Conservation (phyloP, 1,140 invertebrate genomes). For the Bombus terrestris region DNA sequence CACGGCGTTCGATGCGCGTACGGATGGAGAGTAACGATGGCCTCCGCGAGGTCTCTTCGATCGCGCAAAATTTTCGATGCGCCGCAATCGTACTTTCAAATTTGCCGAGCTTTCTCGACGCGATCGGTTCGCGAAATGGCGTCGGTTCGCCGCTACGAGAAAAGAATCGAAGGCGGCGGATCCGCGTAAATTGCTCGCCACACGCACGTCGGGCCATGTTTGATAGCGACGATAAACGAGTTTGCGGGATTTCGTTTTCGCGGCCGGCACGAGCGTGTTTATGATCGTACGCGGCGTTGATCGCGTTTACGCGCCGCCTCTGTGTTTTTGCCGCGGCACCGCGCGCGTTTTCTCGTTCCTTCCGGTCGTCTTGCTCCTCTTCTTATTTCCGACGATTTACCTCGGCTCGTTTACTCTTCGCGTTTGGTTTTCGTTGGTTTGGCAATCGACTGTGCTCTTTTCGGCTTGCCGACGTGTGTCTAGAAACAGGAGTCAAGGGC, state of each 20-base stretch:
- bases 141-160: background rate
- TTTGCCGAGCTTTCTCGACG: no score
- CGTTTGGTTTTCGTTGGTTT: constrained; percentile 6
- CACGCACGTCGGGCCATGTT: background rate
- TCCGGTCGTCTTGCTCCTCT: background rate
- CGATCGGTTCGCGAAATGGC: background rate
- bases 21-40: background rate
- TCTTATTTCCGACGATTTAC: background rate
- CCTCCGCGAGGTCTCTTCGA: no score
- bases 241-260: constrained; percentile 57
- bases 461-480: constrained; percentile 44
- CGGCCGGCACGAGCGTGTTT: constrained; percentile 14
- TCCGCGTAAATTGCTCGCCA: constrained; percentile 4
- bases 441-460: constrained; percentile 10
- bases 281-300: background rate
- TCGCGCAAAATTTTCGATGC: background rate
- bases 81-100: no score
- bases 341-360: background rate
- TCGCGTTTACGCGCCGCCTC: no score
- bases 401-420: background rate
- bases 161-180: background rate
- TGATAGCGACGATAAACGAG: constrained; percentile 34
- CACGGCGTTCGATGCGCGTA: background rate
- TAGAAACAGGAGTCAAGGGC: constrained; percentile 77
- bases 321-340: no score